Percentiles rank a stretch among this genome's conserved stretches.
These are phyloP conservation scores for Teleopsis dalmanni DNA, from an alignment of 1,140 invertebrate genomes.

Conservation along the genomic window DNA sequence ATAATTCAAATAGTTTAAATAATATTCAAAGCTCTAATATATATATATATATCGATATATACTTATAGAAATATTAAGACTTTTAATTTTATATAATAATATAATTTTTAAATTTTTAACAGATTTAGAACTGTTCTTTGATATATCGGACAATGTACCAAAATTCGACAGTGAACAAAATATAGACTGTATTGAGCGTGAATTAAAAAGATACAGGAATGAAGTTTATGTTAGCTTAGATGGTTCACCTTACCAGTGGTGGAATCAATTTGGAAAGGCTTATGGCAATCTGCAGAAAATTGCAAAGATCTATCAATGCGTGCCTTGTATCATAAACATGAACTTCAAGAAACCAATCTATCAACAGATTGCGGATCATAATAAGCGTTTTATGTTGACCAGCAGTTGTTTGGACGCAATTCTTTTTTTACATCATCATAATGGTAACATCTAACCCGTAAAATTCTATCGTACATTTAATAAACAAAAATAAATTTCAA, in stretches of 20 bases:
- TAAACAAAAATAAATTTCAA: neutral
- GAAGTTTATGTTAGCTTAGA: slow-evolving; percentile 35
- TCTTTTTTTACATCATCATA: slow-evolving; percentile 29
- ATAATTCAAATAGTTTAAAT: too few species aligned
- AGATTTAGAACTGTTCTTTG: slow-evolving; percentile 40
- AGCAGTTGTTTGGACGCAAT: slow-evolving; percentile 35
- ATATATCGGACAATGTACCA: slow-evolving; percentile 25
- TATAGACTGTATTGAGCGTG: slow-evolving; percentile 29
- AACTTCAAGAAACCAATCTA: slow-evolving; percentile 33
- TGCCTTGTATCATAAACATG: slow-evolving; percentile 36
- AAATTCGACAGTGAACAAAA: slow-evolving; percentile 19
- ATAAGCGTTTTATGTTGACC: slow-evolving; percentile 34
- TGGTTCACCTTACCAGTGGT: slow-evolving; percentile 37
- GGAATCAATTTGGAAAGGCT: slow-evolving; percentile 33
- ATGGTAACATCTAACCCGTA: too few species aligned
- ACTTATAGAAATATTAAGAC: too few species aligned
- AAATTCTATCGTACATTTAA: neutral
- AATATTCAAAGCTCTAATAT: too few species aligned
- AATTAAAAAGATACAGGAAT: slow-evolving; percentile 36
- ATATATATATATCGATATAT: too few species aligned
- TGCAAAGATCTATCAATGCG: slow-evolving; percentile 31
- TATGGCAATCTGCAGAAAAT: slow-evolving; percentile 34
- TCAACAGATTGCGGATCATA: slow-evolving; percentile 35
- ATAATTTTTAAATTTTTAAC: neutral
- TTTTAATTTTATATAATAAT: slow-evolving; percentile 4